These are phyloP conservation scores for Mobula hypostoma DNA, from an alignment of 2,113 vertebrate genomes.

Conservation along the genomic window DNA sequence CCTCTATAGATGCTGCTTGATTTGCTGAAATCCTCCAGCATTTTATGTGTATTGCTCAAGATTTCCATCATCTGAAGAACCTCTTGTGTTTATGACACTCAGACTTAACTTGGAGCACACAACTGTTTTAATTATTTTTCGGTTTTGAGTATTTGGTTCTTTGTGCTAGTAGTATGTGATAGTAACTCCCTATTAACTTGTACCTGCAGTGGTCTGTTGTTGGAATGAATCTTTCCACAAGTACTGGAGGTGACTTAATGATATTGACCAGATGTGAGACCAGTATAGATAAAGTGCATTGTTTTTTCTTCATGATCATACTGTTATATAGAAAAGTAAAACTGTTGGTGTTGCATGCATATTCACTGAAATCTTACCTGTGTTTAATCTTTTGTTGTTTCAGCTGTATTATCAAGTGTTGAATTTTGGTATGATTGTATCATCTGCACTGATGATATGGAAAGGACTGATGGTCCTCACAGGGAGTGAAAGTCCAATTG, in stretches of 20 bases:
- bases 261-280: not conserved
- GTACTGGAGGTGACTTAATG: not conserved
- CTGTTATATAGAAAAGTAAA: too few relatives aligned
- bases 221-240: too few relatives aligned
- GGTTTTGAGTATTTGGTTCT: not conserved
- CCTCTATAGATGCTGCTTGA: too few relatives aligned
- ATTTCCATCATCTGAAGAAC: too few relatives aligned
- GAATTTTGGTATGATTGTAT: conserved; percentile 98
- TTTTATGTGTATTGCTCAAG: too few relatives aligned
- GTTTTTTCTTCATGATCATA: not conserved
- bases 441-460: conserved; percentile 97
- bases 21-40: too few relatives aligned
- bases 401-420: conserved; percentile 96
- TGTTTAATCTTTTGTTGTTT: conserved; percentile 30
- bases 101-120: not conserved
- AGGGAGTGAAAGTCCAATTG: conserved; percentile 94
- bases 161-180: not conserved
- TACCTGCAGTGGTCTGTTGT: too few relatives aligned
- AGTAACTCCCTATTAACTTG: not conserved
- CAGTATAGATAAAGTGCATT: not conserved
- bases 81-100: not conserved
- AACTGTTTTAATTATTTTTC: not conserved
- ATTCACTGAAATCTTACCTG: not conserved
- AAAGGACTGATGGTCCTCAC: conserved; percentile 96
- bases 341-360: too few relatives aligned